Conservation (phyloP, 2,797 vertebrate genomes). For the Pterois miles region DNA sequence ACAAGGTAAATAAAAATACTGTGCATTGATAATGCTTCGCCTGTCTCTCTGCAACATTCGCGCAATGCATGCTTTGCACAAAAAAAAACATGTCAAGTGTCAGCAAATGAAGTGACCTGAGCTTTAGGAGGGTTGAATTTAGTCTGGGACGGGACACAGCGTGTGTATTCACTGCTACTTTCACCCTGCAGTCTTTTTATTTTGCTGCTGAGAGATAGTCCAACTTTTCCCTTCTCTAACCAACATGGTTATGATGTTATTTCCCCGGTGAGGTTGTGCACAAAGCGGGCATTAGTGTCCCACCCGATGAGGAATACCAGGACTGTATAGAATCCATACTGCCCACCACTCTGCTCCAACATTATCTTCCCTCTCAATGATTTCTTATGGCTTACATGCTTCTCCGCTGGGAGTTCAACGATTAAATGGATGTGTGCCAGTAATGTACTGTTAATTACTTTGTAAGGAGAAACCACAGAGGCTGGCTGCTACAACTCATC, state of each 20-base stretch:
- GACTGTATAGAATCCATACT: constrained; percentile 77
- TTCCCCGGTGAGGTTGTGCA: constrained; percentile 43
- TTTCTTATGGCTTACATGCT: constrained; percentile 56
- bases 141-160: not conserved
- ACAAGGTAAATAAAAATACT: constrained; percentile 89
- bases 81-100: constrained; percentile 50
- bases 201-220: constrained; percentile 11
- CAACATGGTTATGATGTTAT: constrained; percentile 53
- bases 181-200: constrained; percentile 19
- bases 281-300: constrained; percentile 69
- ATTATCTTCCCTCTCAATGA: constrained; percentile 56
- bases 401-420: constrained; percentile 61
- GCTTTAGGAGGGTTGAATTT: constrained; percentile 24
- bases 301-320: constrained; percentile 68
- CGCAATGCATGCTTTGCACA: constrained; percentile 37
- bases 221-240: constrained; percentile 29
- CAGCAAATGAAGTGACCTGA: constrained; percentile 45
- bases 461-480: constrained; percentile 66
- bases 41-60: constrained; percentile 54
- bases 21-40: constrained; percentile 42
- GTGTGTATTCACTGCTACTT: constrained; percentile 18
- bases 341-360: constrained; percentile 35
- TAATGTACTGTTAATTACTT: constrained; percentile 77
- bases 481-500: constrained; percentile 39
- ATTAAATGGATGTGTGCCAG: constrained; percentile 74